A percentile compares a stretch with the other conserved stretches of the same genome.
Conservation (phyloP, 1,140 invertebrate genomes). For the Aphelenchoides avenae region DNA sequence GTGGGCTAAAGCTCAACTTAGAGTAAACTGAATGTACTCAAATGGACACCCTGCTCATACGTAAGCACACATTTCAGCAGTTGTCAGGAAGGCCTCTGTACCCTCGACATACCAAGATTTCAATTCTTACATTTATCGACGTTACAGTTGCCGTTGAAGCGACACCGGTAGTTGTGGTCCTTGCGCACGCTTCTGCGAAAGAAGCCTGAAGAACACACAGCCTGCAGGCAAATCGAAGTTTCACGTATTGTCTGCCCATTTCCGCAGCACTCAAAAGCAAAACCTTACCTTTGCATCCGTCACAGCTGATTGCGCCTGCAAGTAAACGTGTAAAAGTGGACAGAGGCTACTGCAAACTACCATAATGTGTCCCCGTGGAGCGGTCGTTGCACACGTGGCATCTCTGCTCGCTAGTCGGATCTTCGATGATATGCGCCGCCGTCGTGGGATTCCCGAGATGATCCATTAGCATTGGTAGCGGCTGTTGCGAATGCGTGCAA, state of each 20-base stretch:
- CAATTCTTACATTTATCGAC: slow-evolving; percentile 67
- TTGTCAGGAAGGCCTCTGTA: background rate
- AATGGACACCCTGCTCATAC: background rate
- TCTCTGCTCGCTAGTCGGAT: too few species aligned
- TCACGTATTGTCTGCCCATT: background rate
- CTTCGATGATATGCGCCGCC: too few species aligned
- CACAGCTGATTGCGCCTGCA: slow-evolving; percentile 1
- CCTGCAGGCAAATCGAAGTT: background rate
- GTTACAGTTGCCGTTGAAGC: slow-evolving; percentile 83
- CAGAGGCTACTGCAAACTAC: too few species aligned
- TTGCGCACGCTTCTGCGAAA: slow-evolving; percentile 85
- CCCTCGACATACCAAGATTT: background rate
- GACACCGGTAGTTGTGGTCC: slow-evolving; percentile 89
- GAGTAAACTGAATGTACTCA: background rate
- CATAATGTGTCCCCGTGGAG: too few species aligned
- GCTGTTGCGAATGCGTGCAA: too few species aligned
- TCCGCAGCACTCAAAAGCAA: background rate
- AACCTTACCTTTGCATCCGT: background rate
- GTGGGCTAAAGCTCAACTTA: slow-evolving; percentile 66
- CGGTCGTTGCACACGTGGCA: too few species aligned
- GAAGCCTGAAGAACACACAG: slow-evolving; percentile 63
- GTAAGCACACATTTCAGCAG: background rate
- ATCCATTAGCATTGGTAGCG: too few species aligned
- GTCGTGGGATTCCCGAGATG: too few species aligned
- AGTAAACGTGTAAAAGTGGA: too few species aligned